Evolutionary conservation across 2,888 invertebrate genomes (phyloP).

Genomic region (Dromius quadrimaculatus): DNA sequence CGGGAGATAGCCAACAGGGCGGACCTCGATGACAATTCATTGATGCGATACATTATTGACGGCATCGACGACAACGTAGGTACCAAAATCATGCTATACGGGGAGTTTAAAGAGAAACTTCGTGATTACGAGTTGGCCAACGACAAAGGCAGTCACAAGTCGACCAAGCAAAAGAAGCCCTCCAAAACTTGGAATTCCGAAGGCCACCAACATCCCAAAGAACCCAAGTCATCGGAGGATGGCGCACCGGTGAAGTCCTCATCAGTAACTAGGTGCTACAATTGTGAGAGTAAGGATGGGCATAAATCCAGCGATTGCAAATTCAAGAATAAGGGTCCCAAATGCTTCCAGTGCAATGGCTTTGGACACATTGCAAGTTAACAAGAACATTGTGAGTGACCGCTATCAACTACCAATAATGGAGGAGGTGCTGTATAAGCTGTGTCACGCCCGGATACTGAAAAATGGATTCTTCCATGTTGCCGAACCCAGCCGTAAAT

Average conservation of each 20-base stretch:
- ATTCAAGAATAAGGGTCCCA: constrained; percentile 55
- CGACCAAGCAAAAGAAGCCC: no score
- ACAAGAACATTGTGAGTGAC: constrained; percentile 55
- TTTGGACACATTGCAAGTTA: constrained; percentile 56
- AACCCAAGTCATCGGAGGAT: no score
- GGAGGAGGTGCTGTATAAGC: constrained; percentile 55
- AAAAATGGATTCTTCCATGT: constrained; percentile 59
- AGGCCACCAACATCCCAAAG: no score
- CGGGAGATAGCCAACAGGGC: not conserved
- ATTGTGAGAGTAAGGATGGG: constrained; percentile 55
- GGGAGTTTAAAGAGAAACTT: no score
- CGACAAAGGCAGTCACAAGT: no score
- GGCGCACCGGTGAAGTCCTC: constrained; percentile 54
- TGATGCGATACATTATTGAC: not conserved
- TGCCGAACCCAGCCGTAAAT: constrained; percentile 55
- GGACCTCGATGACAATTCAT: not conserved
- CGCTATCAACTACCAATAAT: constrained; percentile 57
- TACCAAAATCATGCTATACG: no score
- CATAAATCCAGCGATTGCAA: constrained; percentile 56
- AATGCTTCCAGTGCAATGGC: constrained; percentile 55
- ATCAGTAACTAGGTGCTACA: constrained; percentile 54
- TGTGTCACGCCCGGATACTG: constrained; percentile 52
- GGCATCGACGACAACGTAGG: constrained; percentile 28
- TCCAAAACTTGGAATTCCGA: no score
- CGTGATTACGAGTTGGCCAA: no score